A percentile compares a stretch with the other conserved stretches of the same genome.
These are phyloP conservation scores for Ennomos fuscantarius DNA, from an alignment of 2,888 invertebrate species.

Conservation along the genomic window DNA sequence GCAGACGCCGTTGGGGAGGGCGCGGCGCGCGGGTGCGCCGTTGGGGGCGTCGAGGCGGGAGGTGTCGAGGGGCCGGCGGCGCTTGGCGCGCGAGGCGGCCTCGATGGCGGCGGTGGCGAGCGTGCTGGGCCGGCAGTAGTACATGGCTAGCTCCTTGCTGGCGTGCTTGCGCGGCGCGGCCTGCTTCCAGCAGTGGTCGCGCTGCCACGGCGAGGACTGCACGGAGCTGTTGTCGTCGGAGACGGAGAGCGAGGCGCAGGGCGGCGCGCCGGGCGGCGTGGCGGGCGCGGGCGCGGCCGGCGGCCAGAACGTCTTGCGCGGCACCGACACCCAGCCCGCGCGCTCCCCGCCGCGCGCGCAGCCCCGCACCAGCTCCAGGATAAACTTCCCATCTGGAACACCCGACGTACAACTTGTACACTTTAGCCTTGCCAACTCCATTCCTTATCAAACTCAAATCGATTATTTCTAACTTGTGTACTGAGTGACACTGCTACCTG, in stretches of 20 bases:
- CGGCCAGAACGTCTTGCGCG: slow-evolving; percentile 95
- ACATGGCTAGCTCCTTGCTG: slow-evolving; percentile 90
- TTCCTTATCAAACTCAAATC: background rate
- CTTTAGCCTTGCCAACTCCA: background rate
- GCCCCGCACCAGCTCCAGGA: slow-evolving; percentile 90
- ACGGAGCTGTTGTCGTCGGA: slow-evolving; percentile 96
- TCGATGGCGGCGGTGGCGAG: slow-evolving; percentile 73
- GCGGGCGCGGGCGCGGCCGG: slow-evolving; percentile 86
- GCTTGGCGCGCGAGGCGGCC: slow-evolving; percentile 80
- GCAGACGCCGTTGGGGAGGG: slow-evolving; percentile 61
- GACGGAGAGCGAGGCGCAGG: slow-evolving; percentile 93
- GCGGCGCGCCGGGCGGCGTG: slow-evolving; percentile 82
- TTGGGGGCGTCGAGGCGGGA: slow-evolving; percentile 46
- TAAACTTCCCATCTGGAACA: slow-evolving; percentile 93
- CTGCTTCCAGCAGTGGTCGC: slow-evolving; percentile 96
- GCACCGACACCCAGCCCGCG: slow-evolving; percentile 95
- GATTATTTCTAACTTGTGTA: slow-evolving; percentile 2
- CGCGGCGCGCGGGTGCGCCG: slow-evolving; percentile 37
- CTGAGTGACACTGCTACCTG: slow-evolving; percentile 12
- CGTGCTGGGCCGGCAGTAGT: slow-evolving; percentile 86
- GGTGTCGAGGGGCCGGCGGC: slow-evolving; percentile 88
- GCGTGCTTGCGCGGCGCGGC: slow-evolving; percentile 89
- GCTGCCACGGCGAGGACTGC: slow-evolving; percentile 96
- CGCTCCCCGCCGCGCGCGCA: slow-evolving; percentile 88
- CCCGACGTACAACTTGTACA: background rate